These are phyloP conservation scores for Phocoena sinus DNA, from an alignment of 2,113 vertebrate genomes.

Conservation along the genomic window DNA sequence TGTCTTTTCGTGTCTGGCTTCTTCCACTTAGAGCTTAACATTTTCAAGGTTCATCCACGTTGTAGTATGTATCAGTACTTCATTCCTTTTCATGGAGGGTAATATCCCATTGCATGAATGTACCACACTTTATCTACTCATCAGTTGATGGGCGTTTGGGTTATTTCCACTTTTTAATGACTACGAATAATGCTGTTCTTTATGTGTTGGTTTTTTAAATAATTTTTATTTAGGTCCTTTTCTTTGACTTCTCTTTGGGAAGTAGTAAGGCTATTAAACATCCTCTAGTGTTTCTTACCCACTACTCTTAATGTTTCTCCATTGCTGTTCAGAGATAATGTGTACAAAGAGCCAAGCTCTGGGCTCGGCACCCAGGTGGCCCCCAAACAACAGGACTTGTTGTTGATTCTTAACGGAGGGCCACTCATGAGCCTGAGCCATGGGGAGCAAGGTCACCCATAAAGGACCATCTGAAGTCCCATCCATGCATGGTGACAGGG, in stretches of 20 bases:
- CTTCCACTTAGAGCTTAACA: not conserved
- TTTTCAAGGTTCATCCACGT: not conserved
- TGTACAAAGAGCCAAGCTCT: not conserved
- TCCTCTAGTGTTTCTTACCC: not conserved
- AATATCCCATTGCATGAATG: not conserved
- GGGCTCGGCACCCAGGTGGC: not conserved
- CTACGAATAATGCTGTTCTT: not conserved
- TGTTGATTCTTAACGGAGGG: not conserved
- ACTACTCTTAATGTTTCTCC: not conserved
- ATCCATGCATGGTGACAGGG: not conserved
- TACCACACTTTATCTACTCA: not conserved
- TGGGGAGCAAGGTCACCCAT: not conserved
- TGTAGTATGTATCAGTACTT: not conserved
- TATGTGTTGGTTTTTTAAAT: not conserved
- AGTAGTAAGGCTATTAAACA: not conserved
- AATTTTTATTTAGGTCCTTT: not conserved
- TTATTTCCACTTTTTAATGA: not conserved
- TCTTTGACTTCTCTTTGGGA: not conserved
- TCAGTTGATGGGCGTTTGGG: not conserved
- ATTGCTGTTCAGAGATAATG: not conserved
- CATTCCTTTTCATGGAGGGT: not conserved
- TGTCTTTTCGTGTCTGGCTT: not conserved
- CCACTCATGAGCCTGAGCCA: not conserved
- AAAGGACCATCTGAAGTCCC: not conserved
- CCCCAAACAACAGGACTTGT: not conserved